Evolutionary conservation across 2,797 vertebrate genomes (phyloP), one percentile per base, ranked within the genome.

Genomic region (Microhierax caerulescens): DNA sequence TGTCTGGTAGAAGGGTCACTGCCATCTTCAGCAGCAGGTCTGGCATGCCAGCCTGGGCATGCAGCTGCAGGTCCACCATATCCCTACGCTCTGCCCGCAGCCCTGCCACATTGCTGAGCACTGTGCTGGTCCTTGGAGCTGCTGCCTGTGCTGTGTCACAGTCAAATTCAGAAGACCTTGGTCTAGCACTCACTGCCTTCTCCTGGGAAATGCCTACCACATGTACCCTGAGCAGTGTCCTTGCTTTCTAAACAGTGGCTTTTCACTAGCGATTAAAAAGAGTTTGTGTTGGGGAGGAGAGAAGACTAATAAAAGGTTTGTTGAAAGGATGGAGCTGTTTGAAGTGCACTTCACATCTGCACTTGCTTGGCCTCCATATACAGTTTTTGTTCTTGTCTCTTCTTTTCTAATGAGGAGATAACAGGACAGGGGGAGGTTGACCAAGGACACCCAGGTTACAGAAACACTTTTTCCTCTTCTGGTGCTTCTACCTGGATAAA

Each of bases 291-390:
- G 61, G 64, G 60, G 69, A 80, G 90, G 65, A 70, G 54, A 78
- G 32, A 61, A 90, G n/a, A 51, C 57, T 90, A 88, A 82, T 94
- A 84, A 88, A 95, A 92, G 64, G 39, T 91, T 69, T 90, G 82
- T 83, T 94, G 95, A 96, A 97, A 94, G 85, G 67, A 57, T 75
- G 47, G 54, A 81, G 47, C 47, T 78, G 32, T 94, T 90, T 91
- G 84, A 97, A 97, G 95, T 79, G 74, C 67, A 59, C 84, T 96
- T 96, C 80, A 82, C 65, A 68, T 85, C 85, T 77, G 21, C 63
- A 64, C 95, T 92, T 19, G 8, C 75, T 93, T 82, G 73, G 69
- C 51, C 77, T 57, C 51, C 27, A 18, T 43, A 25, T 50, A 34
- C 2, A 3, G 73, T 34, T 88, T 87, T 93, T 93, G 45, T 80